Percentiles rank a stretch among this genome's conserved stretches.
Evolutionary conservation across 2,888 invertebrate species (phyloP).

Genomic region (Mythimna impura): DNA sequence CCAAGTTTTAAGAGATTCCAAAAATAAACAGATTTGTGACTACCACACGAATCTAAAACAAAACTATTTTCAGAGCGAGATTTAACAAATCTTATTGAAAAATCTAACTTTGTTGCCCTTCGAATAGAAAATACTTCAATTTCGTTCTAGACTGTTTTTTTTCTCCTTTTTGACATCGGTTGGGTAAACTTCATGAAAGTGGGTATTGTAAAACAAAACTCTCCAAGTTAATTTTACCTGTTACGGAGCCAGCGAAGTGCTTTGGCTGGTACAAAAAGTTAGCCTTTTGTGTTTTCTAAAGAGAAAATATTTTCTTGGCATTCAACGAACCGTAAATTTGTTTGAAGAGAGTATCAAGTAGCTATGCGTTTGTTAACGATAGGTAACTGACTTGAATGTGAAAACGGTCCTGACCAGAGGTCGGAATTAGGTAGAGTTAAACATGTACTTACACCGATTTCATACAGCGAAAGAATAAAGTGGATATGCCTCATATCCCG

Average conservation of each 20-base stretch:
- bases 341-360: constrained; percentile 9
- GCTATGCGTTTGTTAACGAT: background rate
- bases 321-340: constrained; percentile 21
- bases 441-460: no score
- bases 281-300: constrained; percentile 34
- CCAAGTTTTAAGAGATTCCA: background rate
- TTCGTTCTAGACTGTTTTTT: constrained; percentile 14
- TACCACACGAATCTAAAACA: background rate
- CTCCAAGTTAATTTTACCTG: constrained; percentile 48
- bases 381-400: background rate
- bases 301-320: constrained; percentile 28
- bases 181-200: constrained; percentile 34
- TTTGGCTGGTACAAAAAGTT: constrained; percentile 55
- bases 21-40: constrained; percentile 2
- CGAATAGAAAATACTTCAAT: constrained; percentile 6
- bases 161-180: constrained; percentile 5
- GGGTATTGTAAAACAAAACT: constrained; percentile 45
- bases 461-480: no score
- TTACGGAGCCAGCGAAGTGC: constrained; percentile 43
- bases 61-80: constrained; percentile 5
- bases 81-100: constrained; percentile 11
- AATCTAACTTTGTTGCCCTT: background rate
- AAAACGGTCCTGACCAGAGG: no score
- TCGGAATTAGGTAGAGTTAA: no score
- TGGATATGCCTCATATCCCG: no score